These are phyloP conservation scores for Pholis gunnellus DNA, from an alignment of 2,113 vertebrate species.

Conservation along the genomic window DNA sequence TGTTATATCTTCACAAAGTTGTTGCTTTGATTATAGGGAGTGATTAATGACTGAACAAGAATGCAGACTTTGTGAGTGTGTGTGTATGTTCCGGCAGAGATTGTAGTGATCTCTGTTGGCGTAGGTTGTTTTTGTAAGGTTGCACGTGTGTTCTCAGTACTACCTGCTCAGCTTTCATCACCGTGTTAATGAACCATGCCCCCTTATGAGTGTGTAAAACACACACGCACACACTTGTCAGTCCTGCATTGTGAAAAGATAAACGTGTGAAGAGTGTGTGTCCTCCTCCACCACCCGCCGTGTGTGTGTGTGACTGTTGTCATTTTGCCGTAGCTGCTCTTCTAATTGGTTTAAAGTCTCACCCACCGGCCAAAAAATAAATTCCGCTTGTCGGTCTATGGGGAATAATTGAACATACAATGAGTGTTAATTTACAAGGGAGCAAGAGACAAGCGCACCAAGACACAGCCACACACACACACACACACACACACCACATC, in stretches of 20 bases:
- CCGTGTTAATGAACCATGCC: neutral
- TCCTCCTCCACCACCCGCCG: neutral
- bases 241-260: slow-evolving; percentile 18
- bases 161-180: neutral
- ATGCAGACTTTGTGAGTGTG: slow-evolving; percentile 15
- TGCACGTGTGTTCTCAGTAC: neutral
- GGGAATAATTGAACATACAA: slow-evolving; percentile 50
- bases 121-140: neutral
- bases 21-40: slow-evolving; percentile 22
- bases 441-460: neutral
- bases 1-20: slow-evolving; percentile 29
- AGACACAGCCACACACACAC: neutral
- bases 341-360: slow-evolving; percentile 57
- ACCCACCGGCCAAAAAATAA: slow-evolving; percentile 40
- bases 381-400: slow-evolving; percentile 34
- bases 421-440: slow-evolving; percentile 39
- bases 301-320: slow-evolving; percentile 21
- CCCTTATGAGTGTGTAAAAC: neutral
- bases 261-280: neutral
- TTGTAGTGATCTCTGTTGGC: neutral
- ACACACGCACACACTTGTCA: slow-evolving; percentile 6
- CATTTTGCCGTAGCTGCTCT: slow-evolving; percentile 38
- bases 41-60: slow-evolving; percentile 31
- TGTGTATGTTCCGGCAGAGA: neutral
- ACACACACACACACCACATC: neutral